phyloP scores from a whole-genome alignment of 2,888 invertebrate genomes.

The Scaptomyza reducta region DNA sequence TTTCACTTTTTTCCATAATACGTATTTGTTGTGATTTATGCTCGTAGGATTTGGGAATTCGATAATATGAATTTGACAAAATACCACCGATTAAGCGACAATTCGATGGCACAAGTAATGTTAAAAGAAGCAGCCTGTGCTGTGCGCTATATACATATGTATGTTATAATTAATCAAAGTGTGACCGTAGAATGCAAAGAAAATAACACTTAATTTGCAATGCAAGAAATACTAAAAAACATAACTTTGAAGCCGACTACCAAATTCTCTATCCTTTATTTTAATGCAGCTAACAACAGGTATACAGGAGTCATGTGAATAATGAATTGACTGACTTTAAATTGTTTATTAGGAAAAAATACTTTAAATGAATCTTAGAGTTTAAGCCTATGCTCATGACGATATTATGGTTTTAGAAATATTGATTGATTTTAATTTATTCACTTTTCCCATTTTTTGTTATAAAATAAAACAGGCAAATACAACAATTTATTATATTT shows the following conservation, averaged over 20 bases:
- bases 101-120: constrained; percentile 37
- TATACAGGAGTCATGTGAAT: neutral
- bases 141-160: constrained; percentile 32
- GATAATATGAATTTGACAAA: constrained; percentile 19
- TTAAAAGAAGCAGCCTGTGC: constrained; percentile 32
- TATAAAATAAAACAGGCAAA: neutral
- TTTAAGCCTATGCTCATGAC: neutral
- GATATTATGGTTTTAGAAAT: neutral
- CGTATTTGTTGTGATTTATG: constrained; percentile 25
- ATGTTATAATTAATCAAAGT: constrained; percentile 20
- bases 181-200: constrained; percentile 23
- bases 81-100: constrained; percentile 23
- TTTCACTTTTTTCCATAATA: constrained; percentile 69
- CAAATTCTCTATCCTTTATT: neutral
- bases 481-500: no score
- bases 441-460: neutral
- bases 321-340: neutral
- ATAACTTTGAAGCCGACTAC: neutral
- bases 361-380: neutral
- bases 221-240: constrained; percentile 20
- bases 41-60: constrained; percentile 30
- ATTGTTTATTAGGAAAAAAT: neutral
- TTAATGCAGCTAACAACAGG: neutral
- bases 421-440: neutral
- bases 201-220: neutral